phyloP scores from a whole-genome alignment of 2,888 invertebrate species.

The Dryobotodes eremita region DNA sequence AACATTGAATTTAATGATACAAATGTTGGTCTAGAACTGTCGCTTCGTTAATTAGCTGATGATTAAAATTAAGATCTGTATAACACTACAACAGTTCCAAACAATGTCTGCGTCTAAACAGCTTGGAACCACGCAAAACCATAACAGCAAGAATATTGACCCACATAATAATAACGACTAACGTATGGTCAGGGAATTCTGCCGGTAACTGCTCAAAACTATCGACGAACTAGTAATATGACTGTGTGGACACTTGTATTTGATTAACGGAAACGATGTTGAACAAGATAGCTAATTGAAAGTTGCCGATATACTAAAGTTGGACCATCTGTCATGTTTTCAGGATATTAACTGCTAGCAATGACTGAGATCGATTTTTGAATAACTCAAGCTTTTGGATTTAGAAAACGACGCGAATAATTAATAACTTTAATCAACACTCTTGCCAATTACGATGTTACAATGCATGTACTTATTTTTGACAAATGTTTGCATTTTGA shows the following conservation, averaged over 20 bases:
- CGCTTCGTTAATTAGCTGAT: not conserved
- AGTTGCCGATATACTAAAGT: not conserved
- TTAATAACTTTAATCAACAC: not conserved
- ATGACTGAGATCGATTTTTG: not conserved
- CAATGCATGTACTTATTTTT: not conserved
- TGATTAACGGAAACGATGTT: not conserved
- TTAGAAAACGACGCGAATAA: not conserved
- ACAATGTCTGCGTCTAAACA: conserved; percentile 1
- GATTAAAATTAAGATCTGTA: conserved; percentile 7
- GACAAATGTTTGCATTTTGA: too few species aligned
- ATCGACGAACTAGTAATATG: not conserved
- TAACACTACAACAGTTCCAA: not conserved
- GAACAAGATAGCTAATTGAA: not conserved
- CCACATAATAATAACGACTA: not conserved
- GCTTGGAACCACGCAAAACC: conserved; percentile 12
- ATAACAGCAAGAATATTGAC: conserved; percentile 5
- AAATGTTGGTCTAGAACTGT: not conserved
- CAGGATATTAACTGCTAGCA: not conserved
- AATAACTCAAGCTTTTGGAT: not conserved
- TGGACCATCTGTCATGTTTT: too few species aligned
- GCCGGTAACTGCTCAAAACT: conserved; percentile 28
- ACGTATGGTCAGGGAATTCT: conserved; percentile 17
- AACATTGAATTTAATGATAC: not conserved
- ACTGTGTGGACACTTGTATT: not conserved
- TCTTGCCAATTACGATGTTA: not conserved